Evolutionary conservation across 1,140 invertebrate species (phyloP).

Genomic region (Panonychus citri): DNA sequence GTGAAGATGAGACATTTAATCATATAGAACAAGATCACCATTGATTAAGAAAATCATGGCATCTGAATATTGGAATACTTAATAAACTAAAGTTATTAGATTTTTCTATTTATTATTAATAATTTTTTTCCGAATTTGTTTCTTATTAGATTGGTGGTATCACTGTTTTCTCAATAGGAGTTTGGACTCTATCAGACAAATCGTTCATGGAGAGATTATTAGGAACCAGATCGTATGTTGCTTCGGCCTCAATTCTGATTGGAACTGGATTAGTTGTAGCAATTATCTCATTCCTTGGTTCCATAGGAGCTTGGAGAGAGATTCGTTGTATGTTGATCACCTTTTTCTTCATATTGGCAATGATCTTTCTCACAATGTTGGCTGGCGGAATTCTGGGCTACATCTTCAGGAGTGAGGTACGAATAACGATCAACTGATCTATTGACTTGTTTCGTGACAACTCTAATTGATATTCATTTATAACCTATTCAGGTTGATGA

Average conservation of each 20-base stretch:
- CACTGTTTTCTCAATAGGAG: slow-evolving; percentile 42
- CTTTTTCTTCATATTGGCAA: slow-evolving; percentile 60
- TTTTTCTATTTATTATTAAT: too few species aligned
- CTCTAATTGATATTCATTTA: not conserved
- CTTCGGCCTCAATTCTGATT: slow-evolving; percentile 49
- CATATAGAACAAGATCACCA: too few species aligned
- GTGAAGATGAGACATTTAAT: too few species aligned
- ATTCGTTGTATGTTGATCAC: slow-evolving; percentile 56
- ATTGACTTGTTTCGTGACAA: not conserved
- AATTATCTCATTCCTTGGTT: slow-evolving; percentile 57
- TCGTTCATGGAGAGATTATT: slow-evolving; percentile 54
- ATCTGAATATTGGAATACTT: too few species aligned
- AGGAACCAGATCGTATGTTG: slow-evolving; percentile 12
- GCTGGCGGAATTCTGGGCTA: slow-evolving; percentile 58
- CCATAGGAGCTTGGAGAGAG: slow-evolving; percentile 56
- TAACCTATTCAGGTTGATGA: slow-evolving; percentile 15
- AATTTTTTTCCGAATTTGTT: too few species aligned
- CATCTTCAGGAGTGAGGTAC: slow-evolving; percentile 40
- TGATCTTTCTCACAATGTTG: slow-evolving; percentile 63
- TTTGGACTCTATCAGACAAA: slow-evolving; percentile 56
- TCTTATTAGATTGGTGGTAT: slow-evolving; percentile 43
- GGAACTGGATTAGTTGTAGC: slow-evolving; percentile 47
- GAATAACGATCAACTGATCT: too few species aligned
- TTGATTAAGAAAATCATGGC: too few species aligned
- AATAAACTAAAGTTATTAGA: too few species aligned